Evolutionary conservation across 1,140 invertebrate genomes (phyloP), one percentile per base, ranked within the genome.

Genomic region (Drosophila pectinifera): DNA sequence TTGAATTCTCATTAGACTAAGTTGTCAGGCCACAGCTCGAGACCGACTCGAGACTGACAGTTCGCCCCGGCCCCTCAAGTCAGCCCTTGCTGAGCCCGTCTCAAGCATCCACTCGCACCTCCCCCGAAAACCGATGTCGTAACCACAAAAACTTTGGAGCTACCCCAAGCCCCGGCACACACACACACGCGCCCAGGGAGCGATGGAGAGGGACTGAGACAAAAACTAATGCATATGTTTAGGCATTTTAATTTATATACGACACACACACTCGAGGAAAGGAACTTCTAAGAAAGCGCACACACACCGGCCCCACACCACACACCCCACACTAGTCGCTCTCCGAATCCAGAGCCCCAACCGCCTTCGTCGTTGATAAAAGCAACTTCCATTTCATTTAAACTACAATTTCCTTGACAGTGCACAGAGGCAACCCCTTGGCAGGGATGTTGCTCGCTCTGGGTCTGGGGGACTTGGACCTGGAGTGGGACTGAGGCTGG

Each of bases 201-300:
- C 34, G 61, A 34, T 18, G 58, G 62, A 45, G 59, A 22, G 59
- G 43, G 68, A 67, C 36, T 51, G 84, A 89, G 84, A 90, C 85
- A 89, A 89, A 89, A 89, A 89, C 84, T 89, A 89, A 89, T 89
- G 84, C 84, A 89, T 89, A 89, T 89, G 84, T 89, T 89, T 89
- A 89, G 84, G 84, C 84, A 89, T 89, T 89, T 89, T 89, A 89
- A 89, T 89, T 89, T 89, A 89, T 89, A 89, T 89, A 89, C 84
- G 81, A 77, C 83, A 53, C 46, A 18, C 43, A 59, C 46, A 43
- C 39, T 74, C 49, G 42, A 34, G 31, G 42, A 36, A 39, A 36
- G 48, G 72, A 85, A 80, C 63, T 85, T 84, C 76, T 84, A 84
- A 84, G 80, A 84, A 85, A 86, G 69, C 82, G 49, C 78, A 85